These are phyloP conservation scores for Rhagophthalmus giganteus DNA, from an alignment of 2,888 invertebrate genomes.

Conservation along the genomic window DNA sequence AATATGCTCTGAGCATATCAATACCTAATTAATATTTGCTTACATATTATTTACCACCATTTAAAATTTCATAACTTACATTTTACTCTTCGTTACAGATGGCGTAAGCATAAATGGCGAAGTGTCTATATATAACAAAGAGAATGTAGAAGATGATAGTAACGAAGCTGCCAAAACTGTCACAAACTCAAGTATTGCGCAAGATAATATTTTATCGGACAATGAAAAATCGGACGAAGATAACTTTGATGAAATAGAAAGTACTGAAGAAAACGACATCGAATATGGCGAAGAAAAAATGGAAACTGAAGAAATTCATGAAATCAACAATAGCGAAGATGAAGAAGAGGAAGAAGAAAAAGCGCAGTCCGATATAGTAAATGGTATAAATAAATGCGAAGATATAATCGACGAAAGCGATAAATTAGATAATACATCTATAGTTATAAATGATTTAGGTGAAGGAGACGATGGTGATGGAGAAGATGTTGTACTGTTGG, in stretches of 20 bases:
- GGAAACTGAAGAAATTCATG: conserved; percentile 34
- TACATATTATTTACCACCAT: too few relatives aligned
- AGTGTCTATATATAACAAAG: conserved; percentile 41
- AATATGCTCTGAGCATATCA: too few relatives aligned
- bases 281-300: conserved; percentile 41
- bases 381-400: conserved; percentile 7
- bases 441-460: conserved; percentile 47
- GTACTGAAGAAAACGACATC: conserved; percentile 42
- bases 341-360: conserved; percentile 32
- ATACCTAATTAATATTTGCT: too few relatives aligned
- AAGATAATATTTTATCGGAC: background rate
- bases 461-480: background rate
- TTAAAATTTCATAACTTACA: too few relatives aligned
- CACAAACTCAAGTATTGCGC: conserved; percentile 2
- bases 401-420: conserved; percentile 5
- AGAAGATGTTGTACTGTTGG: conserved; percentile 49
- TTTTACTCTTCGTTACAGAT: too few relatives aligned
- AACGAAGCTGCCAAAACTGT: too few relatives aligned
- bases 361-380: conserved; percentile 21
- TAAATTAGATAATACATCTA: conserved; percentile 15
- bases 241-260: conserved; percentile 23
- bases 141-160: conserved; percentile 40
- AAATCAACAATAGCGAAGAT: conserved; percentile 22
- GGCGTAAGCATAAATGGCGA: conserved; percentile 48
- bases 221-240: conserved; percentile 1